These are phyloP conservation scores for Tarsius wallacei DNA, from an alignment of 2,797 vertebrate species.

Conservation along the genomic window DNA sequence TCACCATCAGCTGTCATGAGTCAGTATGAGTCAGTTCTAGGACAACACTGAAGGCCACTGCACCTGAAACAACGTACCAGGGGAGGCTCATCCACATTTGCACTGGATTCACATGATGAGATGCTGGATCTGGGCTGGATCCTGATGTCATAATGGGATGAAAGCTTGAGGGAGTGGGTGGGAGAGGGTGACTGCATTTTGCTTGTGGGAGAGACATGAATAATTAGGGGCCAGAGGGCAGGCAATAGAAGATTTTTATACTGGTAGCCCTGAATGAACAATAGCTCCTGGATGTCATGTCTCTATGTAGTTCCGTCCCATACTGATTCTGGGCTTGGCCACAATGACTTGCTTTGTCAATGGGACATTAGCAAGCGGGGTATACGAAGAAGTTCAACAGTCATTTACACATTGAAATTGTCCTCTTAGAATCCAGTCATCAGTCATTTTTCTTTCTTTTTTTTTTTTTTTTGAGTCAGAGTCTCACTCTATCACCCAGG, in stretches of 20 bases:
- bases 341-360: background rate
- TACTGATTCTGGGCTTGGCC: background rate
- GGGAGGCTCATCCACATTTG: background rate
- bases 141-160: too few species aligned
- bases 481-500: background rate
- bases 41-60: background rate
- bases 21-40: background rate
- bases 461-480: background rate
- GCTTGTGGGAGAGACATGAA: background rate
- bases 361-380: background rate
- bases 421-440: background rate
- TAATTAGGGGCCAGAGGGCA: background rate
- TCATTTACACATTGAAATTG: background rate
- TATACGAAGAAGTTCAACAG: background rate
- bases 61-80: background rate
- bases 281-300: background rate
- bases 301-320: background rate
- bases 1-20: background rate
- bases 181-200: background rate
- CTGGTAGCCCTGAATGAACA: background rate
- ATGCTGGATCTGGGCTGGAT: background rate
- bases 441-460: background rate
- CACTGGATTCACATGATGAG: background rate
- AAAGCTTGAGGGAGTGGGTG: background rate
- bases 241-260: background rate